Evolutionary conservation across 2,113 vertebrate species (phyloP).

Genomic region (Amphiprion ocellaris): DNA sequence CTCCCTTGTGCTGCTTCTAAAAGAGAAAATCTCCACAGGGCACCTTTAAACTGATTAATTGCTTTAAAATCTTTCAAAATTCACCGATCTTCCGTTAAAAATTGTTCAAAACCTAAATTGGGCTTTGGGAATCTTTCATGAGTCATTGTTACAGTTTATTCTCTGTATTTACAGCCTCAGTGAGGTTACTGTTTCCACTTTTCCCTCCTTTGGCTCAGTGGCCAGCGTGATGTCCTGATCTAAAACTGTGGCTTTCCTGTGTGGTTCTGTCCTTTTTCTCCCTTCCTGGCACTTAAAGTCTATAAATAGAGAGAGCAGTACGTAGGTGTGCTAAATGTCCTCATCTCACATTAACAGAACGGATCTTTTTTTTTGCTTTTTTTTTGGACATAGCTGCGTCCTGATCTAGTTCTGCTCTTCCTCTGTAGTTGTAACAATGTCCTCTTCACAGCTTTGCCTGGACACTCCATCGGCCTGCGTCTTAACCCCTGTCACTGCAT

Average conservation of each 20-base stretch:
- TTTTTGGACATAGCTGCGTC: slow-evolving; percentile 16
- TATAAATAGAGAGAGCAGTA: slow-evolving; percentile 62
- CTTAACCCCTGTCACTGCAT: slow-evolving; percentile 77
- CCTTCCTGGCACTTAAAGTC: slow-evolving; percentile 45
- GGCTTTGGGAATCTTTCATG: not conserved
- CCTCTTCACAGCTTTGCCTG: slow-evolving; percentile 79
- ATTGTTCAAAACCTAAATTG: not conserved
- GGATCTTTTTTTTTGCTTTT: slow-evolving; percentile 4
- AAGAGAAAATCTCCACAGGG: not conserved
- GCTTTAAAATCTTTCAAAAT: not conserved
- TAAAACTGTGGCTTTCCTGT: slow-evolving; percentile 64
- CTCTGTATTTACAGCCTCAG: slow-evolving; percentile 1
- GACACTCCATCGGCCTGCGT: slow-evolving; percentile 62
- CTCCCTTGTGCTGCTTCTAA: not conserved
- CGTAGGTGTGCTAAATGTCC: slow-evolving; percentile 59
- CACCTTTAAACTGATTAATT: not conserved
- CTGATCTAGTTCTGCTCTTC: slow-evolving; percentile 69
- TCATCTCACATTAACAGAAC: slow-evolving; percentile 50
- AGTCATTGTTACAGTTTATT: not conserved
- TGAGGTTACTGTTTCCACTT: slow-evolving; percentile 62
- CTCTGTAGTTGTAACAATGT: slow-evolving; percentile 70
- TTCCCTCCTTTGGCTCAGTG: slow-evolving; percentile 27
- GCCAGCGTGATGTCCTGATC: slow-evolving; percentile 47
- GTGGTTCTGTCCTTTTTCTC: slow-evolving; percentile 62
- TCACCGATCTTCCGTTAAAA: too few relatives aligned